Base-by-base conservation (phyloP, 2,888 invertebrate genomes). In the Nematopogon swammerdamellus region DNA sequence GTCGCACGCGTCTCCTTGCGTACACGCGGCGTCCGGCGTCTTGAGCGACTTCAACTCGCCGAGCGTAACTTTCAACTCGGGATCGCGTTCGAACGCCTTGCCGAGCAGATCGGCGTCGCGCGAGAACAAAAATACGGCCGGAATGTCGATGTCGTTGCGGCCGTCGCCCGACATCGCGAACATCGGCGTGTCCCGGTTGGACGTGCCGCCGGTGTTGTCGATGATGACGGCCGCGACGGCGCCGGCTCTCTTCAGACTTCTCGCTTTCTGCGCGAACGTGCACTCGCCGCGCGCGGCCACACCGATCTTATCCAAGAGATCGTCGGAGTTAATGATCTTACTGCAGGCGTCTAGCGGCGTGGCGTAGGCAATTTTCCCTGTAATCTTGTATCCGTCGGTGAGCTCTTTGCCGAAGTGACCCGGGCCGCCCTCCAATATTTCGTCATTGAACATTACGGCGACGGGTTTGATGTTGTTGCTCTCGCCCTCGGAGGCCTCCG, bases 111-210 rank as follows among this genome's bases (percentile, higher is more conserved):
- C 68, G 1, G 89, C 92, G 67, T 96, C 95, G 52, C 83, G 79
- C 5, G 85, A 82, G 67, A 92, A 97, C 49, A 97, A 82, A 67
- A 97, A 97, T 8, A 95, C 91, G n/a, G 94, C 85, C 0, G 96
- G 95, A 62, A 97, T 95, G 55, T 75, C 83, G 6, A 97, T 89
- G 65, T 95, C 92, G 56, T 91, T 88, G 2, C 77, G 84, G 1
- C 94, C 95, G 70, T 97, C 97, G 1, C 95, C 95, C 1, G 95
- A 95, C 97, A 98, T 97, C 3, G 95, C 95, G 74, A 98, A 98
- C 75, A 95, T 84, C 0, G 92, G 88, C 2, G 91, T 88, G 48
- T 82, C 85, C 25, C 85, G 83, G 44, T 88, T 85, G 49, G 89
- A 88, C 30, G 91, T 88, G 20, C 85, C 90, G 3, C 85, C 80